Conservation (phyloP, 2,797 vertebrate genomes). For the Typhlichthys subterraneus region DNA sequence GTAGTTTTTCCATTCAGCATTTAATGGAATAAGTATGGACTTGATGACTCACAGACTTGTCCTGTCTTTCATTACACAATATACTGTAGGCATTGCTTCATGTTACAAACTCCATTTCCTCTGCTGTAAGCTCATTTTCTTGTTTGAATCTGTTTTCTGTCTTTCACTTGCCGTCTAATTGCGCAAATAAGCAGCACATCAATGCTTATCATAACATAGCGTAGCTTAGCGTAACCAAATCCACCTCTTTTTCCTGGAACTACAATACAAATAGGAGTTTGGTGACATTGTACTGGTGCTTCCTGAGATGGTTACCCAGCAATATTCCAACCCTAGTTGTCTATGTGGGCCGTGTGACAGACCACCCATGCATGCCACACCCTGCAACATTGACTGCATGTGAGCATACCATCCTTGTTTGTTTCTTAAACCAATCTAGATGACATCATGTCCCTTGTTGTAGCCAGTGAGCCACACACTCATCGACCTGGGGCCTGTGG, state of each 20-base stretch:
- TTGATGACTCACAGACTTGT: too few species aligned
- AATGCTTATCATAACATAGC: too few species aligned
- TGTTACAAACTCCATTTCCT: too few species aligned
- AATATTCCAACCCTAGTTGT: not conserved
- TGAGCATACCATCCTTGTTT: not conserved
- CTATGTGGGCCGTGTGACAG: not conserved
- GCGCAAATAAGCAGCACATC: too few species aligned
- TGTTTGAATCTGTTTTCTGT: too few species aligned
- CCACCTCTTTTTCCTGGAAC: not conserved
- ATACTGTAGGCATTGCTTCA: too few species aligned
- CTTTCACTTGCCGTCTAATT: too few species aligned
- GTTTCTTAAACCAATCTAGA: conserved; percentile 12
- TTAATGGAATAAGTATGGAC: too few species aligned
- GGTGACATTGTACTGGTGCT: not conserved
- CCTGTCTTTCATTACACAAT: too few species aligned
- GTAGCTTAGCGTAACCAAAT: too few species aligned
- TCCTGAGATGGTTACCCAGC: not conserved
- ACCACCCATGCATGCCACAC: not conserved
- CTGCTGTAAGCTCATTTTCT: too few species aligned
- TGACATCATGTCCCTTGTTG: conserved; percentile 39
- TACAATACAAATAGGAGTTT: not conserved
- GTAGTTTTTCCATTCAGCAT: too few species aligned
- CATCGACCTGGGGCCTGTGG: conserved; percentile 17
- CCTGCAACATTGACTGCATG: not conserved
- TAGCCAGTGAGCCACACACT: conserved; percentile 25